phyloP scores from a whole-genome alignment of 2,113 vertebrate species.

The Gymnarchus niloticus region DNA sequence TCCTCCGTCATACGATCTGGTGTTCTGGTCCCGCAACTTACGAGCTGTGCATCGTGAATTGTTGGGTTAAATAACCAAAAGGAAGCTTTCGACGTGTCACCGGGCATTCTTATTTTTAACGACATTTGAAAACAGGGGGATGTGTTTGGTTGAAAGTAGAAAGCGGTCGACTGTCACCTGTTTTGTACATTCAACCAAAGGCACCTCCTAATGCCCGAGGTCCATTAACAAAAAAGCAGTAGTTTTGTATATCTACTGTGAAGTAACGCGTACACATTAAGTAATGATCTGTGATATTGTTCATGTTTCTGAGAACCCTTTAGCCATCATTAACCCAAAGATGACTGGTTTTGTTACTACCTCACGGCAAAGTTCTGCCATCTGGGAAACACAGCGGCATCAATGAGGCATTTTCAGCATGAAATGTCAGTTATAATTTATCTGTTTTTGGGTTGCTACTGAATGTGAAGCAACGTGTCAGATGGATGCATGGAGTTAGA shows the following conservation, averaged over 20 bases:
- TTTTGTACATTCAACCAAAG: background rate
- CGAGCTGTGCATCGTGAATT: background rate
- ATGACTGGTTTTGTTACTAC: background rate
- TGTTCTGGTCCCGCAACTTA: background rate
- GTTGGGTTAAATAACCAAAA: background rate
- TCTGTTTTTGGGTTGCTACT: slow-evolving; percentile 40
- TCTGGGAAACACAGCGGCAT: slow-evolving; percentile 50
- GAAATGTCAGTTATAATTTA: slow-evolving; percentile 41
- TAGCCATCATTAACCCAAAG: background rate
- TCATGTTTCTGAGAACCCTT: slow-evolving; percentile 1
- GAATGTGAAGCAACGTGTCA: slow-evolving; percentile 34
- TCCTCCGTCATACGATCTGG: background rate
- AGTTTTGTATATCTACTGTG: background rate
- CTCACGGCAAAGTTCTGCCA: background rate
- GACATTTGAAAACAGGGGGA: background rate
- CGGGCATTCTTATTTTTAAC: background rate
- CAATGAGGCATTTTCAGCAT: slow-evolving; percentile 47
- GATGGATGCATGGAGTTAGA: slow-evolving; percentile 40
- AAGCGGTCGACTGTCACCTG: background rate
- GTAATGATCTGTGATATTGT: background rate
- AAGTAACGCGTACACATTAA: background rate
- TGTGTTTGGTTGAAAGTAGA: background rate
- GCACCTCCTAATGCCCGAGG: background rate
- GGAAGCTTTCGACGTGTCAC: background rate
- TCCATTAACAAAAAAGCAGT: background rate